Base-by-base conservation (phyloP, 2,113 vertebrate species). In the Piaya cayana region DNA sequence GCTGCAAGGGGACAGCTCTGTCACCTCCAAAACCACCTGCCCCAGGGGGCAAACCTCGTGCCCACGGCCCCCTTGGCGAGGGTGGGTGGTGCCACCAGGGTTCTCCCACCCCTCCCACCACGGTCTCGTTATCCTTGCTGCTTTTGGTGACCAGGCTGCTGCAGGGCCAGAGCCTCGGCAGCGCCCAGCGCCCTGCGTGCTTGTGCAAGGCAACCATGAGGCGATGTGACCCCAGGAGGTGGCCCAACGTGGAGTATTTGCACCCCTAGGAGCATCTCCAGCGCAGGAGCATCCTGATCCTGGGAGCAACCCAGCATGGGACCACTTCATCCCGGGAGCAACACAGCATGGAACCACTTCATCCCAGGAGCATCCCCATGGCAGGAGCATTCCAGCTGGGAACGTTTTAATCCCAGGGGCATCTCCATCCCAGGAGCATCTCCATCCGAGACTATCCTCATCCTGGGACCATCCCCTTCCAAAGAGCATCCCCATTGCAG, bases 41-140 rank as follows among this genome's bases (percentile, higher is more conserved):
- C 29, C n/a, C 55, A 18, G 36, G 27, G 23, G 30, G 34, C 2
- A 1, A 45, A 50, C 19, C 49, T 20, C 1, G 2, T 19, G 36
- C n/a, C 64, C 0, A 1, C 64, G 53, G 52, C 19, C 32, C 80
- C 60, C 17, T 30, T 30, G 60, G 17, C 32, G 23, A 18, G 80
- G 52, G 53, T 0, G 9, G 53, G 23, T 8, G 68, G 55, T 69
- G 68, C 15, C 62, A 52, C 20, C 39, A 23, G 55, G 62, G 56
- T 80, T 32, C 62, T 55, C 68, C 60, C 2, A 2, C 52, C 47
- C 74, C 67, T 79, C 72, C 59, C 71, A 32, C n/a, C 4, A 1
- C 17, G 0, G 1, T 43, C 25, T 52, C 8, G 1, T 52, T 34
- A 10, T 53, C 42, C 8, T 59, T 0, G 4, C 21, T 32, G 67